These are phyloP conservation scores for Cryptocephalus moraei DNA, from an alignment of 2,888 invertebrate species.

Conservation along the genomic window DNA sequence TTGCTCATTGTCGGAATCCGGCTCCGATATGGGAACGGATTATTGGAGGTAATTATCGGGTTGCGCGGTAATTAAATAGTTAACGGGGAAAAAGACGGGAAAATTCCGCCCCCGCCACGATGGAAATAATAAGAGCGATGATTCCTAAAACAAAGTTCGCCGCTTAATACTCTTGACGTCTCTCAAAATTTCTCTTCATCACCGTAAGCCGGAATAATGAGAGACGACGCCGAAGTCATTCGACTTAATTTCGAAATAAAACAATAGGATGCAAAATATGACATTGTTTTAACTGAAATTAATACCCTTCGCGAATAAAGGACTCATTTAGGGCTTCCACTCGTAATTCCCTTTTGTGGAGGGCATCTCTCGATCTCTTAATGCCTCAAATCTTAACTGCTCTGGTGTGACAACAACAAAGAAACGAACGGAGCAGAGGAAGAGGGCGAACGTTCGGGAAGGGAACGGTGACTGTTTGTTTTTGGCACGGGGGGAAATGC, in stretches of 20 bases:
- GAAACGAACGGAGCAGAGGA: constrained; percentile 16
- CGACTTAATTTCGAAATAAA: constrained; percentile 13
- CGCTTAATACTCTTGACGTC: no score
- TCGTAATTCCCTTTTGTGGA: constrained; percentile 10
- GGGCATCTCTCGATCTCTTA: constrained; percentile 16
- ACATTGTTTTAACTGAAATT: constrained; percentile 13
- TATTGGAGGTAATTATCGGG: no score
- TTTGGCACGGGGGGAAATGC: no score
- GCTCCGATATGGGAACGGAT: no score
- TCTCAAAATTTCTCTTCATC: neutral
- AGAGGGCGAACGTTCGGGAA: constrained; percentile 1
- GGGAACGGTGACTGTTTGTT: neutral
- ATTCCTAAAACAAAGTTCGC: no score
- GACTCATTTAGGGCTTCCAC: constrained; percentile 10
- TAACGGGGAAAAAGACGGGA: no score
- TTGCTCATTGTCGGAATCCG: no score
- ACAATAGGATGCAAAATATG: constrained; percentile 18
- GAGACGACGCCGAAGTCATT: constrained; percentile 1
- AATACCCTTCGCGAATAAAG: constrained; percentile 10
- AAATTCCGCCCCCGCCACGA: no score
- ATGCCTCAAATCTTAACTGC: constrained; percentile 17
- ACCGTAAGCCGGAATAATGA: neutral
- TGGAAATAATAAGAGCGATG: no score
- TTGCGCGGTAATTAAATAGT: no score
- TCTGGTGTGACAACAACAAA: constrained; percentile 24